Percentiles rank a stretch among this genome's conserved stretches.
These are phyloP conservation scores for Misgurnus mizolepis DNA, from an alignment of 2,113 vertebrate species.

Conservation along the genomic window DNA sequence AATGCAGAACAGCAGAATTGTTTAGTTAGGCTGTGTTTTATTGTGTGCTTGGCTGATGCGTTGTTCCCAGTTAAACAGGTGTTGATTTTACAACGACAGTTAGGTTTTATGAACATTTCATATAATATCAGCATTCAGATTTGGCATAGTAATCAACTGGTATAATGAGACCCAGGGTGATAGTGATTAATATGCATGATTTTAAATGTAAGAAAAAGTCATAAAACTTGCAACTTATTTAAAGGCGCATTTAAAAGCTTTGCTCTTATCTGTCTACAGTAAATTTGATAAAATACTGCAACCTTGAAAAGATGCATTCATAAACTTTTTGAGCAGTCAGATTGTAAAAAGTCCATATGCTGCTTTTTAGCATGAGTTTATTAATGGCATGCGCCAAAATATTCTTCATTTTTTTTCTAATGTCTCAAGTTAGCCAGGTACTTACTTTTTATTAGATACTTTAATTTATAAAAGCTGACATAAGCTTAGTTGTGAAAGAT, in stretches of 20 bases:
- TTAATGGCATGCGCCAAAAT: neutral
- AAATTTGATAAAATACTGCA: conserved; percentile 1
- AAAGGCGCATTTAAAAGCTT: neutral
- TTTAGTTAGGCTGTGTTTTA: conserved; percentile 24
- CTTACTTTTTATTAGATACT: neutral
- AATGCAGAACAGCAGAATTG: neutral
- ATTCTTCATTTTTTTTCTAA: neutral
- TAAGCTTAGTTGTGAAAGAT: too few species aligned
- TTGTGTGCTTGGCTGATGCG: conserved; percentile 21
- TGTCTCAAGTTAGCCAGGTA: neutral
- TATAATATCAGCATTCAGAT: conserved; percentile 15
- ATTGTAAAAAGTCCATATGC: neutral
- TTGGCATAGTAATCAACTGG: neutral
- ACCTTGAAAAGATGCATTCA: conserved; percentile 11
- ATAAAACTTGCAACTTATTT: neutral
- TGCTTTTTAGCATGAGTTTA: neutral
- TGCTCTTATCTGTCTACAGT: neutral
- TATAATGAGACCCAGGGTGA: neutral
- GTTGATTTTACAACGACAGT: conserved; percentile 27
- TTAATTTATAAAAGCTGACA: too few species aligned
- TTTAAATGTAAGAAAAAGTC: neutral
- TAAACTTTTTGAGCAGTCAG: conserved; percentile 3
- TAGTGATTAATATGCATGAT: neutral
- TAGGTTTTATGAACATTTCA: conserved; percentile 36
- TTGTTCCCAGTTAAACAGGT: conserved; percentile 35